Base-by-base conservation (phyloP, 2,888 invertebrate genomes). In the Oligia strigilis region DNA sequence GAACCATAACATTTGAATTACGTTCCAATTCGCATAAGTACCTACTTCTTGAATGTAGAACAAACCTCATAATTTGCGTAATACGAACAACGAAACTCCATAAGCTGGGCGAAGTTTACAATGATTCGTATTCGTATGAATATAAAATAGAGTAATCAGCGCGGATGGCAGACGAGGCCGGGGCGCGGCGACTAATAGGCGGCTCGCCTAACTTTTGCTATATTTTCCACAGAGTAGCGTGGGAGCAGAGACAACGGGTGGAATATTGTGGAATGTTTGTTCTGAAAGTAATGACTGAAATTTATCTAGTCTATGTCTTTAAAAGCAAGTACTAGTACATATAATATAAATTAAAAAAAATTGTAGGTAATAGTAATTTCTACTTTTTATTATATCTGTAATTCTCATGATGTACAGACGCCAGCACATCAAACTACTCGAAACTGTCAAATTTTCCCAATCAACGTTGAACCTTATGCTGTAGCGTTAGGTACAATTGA, bases 121-220 rank as follows among this genome's bases (percentile, higher is more conserved):
- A 73, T 82, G 55, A 84, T 84, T 81, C 78, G 75, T 77, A 80
- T 62, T 75, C 55, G 74, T 84, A 87, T 81, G 69, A 91, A 91
- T 87, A 81, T 85, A 87, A 89, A 86, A 89, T 85, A 86, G 78
- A 87, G 84, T 85, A 90, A 90, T 91, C 90, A 89, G 78, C 86
- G 78, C 82, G 78, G 82, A 82, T 71, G 70, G 36, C 76, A 88
- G 88, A 88, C 89, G 89, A 85, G 82, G 89, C 77, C 85, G 81
- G 90, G 89, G 94, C 87, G 92, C 91, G 95, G 92, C 92, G 91
- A 78, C 90, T 93, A 92, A 93, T 92, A 90, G 92, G 86, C 82
- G 91, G 89, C 92, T 89, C 89, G 86, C 88, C 89, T 88, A 84
- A 91, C 88, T 88, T 87, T 82, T 60, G 62, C 66, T 84, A 85